Evolutionary conservation across 2,113 vertebrate genomes (phyloP).

Genomic region (Acanthochromis polyacanthus): DNA sequence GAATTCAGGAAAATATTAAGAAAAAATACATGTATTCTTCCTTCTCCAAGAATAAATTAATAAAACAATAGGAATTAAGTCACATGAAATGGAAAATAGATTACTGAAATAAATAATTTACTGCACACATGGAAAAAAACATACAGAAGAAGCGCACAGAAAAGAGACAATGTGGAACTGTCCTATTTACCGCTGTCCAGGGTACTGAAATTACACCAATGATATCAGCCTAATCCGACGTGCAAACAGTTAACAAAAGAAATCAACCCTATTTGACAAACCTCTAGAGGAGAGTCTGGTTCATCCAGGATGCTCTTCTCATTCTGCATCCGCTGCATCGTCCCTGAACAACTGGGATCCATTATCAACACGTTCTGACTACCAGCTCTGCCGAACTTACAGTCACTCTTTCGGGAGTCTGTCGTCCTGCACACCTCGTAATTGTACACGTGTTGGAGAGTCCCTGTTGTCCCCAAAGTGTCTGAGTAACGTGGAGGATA

Average conservation of each 20-base stretch:
- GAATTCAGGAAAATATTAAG: background rate
- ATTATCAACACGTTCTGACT: background rate
- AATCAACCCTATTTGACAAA: background rate
- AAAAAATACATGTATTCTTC: no score
- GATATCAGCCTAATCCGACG: accelerated
- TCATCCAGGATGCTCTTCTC: background rate
- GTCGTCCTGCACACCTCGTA: no score
- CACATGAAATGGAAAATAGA: accelerated
- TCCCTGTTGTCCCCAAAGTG: no score
- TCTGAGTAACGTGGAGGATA: no score
- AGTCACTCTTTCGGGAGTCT: no score
- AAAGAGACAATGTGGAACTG: background rate
- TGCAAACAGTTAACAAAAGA: accelerated
- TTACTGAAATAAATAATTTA: background rate
- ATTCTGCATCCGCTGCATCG: background rate
- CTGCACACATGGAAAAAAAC: accelerated
- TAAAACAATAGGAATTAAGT: background rate
- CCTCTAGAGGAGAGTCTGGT: background rate
- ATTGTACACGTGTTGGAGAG: no score
- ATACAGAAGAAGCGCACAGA: background rate
- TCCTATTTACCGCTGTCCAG: conserved; percentile 41
- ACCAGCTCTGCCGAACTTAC: background rate
- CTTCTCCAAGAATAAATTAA: background rate
- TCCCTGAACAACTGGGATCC: background rate
- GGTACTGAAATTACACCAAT: conserved; percentile 34